Percentiles rank a stretch among this genome's conserved stretches.
Evolutionary conservation across 2,113 vertebrate genomes (phyloP).

Genomic region (Clinocottus analis): DNA sequence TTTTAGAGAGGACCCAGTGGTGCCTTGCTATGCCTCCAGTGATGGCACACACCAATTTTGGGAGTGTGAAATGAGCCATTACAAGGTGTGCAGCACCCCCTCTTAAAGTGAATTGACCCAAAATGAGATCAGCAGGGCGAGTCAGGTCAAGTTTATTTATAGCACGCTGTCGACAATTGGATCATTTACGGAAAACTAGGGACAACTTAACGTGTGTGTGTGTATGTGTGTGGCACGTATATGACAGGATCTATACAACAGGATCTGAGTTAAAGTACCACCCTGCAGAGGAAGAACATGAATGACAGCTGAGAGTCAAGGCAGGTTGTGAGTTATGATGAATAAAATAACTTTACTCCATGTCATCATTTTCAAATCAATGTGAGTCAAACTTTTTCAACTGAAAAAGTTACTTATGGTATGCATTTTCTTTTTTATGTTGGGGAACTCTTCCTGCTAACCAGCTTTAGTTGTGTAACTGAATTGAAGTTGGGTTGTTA

Average conservation of each 20-base stretch:
- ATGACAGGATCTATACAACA: not conserved
- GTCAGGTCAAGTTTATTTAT: conserved; percentile 62
- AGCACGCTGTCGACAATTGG: conserved; percentile 35
- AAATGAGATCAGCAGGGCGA: conserved; percentile 64
- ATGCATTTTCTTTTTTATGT: conserved; percentile 1
- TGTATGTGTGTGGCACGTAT: not conserved
- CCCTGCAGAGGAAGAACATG: not conserved
- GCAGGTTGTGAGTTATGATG: not conserved
- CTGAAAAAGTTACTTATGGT: not conserved
- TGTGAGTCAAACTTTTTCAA: not conserved
- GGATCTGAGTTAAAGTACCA: not conserved
- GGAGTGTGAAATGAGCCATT: conserved; percentile 79
- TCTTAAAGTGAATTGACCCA: conserved; percentile 61
- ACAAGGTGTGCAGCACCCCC: conserved; percentile 64
- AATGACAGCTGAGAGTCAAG: not conserved
- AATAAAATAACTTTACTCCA: not conserved
- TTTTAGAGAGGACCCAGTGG: conserved; percentile 54
- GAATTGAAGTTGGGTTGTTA: conserved; percentile 16
- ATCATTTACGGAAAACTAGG: conserved; percentile 29
- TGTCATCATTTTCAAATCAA: conserved; percentile 1
- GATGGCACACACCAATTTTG: conserved; percentile 69
- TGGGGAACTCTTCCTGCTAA: not conserved
- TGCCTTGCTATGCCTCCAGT: conserved; percentile 57
- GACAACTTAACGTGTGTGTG: not conserved
- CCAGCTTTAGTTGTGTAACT: conserved; percentile 27